Percentiles rank a stretch among this genome's conserved stretches.
Evolutionary conservation across 2,113 vertebrate genomes (phyloP).

Genomic region (Diadophis punctatus): DNA sequence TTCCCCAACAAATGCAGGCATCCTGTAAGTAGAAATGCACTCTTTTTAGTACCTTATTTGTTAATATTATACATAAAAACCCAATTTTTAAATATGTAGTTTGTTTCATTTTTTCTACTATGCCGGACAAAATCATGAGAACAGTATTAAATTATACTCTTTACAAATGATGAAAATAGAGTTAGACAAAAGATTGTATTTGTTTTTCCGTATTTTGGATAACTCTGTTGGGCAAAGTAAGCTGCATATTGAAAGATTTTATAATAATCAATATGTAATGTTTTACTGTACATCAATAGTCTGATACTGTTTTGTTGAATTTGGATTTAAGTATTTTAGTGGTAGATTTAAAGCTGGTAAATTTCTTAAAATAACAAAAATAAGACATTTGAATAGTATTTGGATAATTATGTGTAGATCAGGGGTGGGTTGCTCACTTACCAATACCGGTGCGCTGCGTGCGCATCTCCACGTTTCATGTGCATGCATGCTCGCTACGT

Average conservation of each 20-base stretch:
- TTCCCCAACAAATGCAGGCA: background rate
- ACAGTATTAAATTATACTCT: background rate
- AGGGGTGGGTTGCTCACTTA: no score
- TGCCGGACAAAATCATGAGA: background rate
- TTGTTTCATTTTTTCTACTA: slow-evolving; percentile 1
- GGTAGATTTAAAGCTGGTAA: background rate
- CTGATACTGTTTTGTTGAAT: background rate
- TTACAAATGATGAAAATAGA: background rate
- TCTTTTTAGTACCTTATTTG: background rate
- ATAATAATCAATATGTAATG: background rate
- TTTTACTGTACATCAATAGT: background rate
- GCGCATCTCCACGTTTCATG: no score
- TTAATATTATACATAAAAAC: slow-evolving; percentile 11
- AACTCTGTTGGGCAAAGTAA: background rate
- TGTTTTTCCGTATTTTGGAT: background rate
- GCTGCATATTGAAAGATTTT: slow-evolving; percentile 5
- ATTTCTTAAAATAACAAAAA: background rate
- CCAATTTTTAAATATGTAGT: background rate
- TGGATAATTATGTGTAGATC: background rate
- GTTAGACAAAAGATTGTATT: background rate
- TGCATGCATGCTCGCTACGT: no score
- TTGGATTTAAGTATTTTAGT: background rate
- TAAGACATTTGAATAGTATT: background rate
- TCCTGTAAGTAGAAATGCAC: background rate
- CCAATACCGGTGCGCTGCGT: no score